Base-by-base conservation (phyloP, 2,113 vertebrate species). In the Pardalotus punctatus region DNA sequence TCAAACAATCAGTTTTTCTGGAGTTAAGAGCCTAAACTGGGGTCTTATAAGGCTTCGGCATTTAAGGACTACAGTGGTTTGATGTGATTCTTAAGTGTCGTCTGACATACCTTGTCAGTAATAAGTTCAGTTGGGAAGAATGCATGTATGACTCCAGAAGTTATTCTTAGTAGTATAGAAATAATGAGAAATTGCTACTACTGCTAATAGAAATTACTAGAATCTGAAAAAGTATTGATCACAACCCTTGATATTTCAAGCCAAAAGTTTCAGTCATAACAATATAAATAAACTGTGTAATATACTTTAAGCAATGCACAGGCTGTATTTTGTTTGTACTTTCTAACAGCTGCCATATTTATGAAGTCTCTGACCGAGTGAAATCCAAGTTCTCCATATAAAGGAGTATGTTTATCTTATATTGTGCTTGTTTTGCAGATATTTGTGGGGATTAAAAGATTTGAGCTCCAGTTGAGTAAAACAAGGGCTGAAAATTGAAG, bases 351-450 rank as follows among this genome's bases (percentile, higher is more conserved):
- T 64, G 21, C 5, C 3, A 0, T 17, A 5, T 19, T 66, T 62
- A 25, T 16, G 8, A 67, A 33, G 15, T n/a, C 13, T 47, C 1
- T 47, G n/a, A 28, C 7, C 15, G 13, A 66, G 45, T n/a, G 10
- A 82, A 64, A 73, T 65, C 19, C 10, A 38, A 31, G 5, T 8
- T 66, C 58, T 65, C 85, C 4, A 60, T 66, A 48, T 57, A 22
- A 54, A 69, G 10, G 22, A 47, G 3, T 64, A 2, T 54, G 5
- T 60, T 83, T 12, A 17, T 61, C 19, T 67, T 80, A 5, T 4
- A 15, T 72, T 69, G 9, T 87, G 17, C 57, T 20, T 79, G 33
- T 93, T 90, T 96, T 93, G 57, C 95, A 98, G 98, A 28, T 94
- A 70, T 65, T 80, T 90, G 35, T 73, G 90, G 64, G 38, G 84